Conservation (phyloP, 2,797 vertebrate genomes). For the Manis javanica region DNA sequence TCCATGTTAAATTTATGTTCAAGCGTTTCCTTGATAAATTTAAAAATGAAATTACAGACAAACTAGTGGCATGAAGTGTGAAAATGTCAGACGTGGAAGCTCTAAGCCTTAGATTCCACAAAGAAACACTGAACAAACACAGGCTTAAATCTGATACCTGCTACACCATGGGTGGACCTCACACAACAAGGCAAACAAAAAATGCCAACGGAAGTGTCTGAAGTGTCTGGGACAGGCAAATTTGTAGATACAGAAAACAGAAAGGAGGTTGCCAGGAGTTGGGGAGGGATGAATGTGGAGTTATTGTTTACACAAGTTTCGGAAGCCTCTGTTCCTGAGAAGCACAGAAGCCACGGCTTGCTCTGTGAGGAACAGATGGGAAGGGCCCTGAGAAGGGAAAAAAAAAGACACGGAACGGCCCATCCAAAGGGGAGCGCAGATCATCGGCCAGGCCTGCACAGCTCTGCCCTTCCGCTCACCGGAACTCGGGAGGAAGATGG, state of each 20-base stretch:
- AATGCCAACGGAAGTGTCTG: not conserved
- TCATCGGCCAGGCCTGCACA: not conserved
- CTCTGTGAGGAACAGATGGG: not conserved
- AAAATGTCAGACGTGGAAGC: no score
- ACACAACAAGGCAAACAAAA: no score
- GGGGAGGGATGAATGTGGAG: not conserved
- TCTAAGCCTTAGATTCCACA: no score
- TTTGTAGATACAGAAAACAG: not conserved
- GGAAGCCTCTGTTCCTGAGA: not conserved
- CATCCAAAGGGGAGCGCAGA: not conserved
- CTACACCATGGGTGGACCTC: no score
- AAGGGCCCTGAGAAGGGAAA: not conserved
- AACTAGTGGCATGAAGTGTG: no score
- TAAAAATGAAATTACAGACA: no score
- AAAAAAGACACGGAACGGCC: not conserved
- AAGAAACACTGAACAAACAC: no score
- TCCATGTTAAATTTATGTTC: no score
- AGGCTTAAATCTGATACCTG: no score
- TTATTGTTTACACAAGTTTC: not conserved
- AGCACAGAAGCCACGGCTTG: not conserved
- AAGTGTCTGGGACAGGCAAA: not conserved
- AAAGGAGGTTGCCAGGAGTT: not conserved
- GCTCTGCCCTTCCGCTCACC: not conserved
- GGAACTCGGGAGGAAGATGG: not conserved
- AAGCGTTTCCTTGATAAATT: no score